Percentiles rank a stretch among this genome's conserved stretches.
Conservation (phyloP, 2,888 invertebrate species). For the Xylota sylvarum region DNA sequence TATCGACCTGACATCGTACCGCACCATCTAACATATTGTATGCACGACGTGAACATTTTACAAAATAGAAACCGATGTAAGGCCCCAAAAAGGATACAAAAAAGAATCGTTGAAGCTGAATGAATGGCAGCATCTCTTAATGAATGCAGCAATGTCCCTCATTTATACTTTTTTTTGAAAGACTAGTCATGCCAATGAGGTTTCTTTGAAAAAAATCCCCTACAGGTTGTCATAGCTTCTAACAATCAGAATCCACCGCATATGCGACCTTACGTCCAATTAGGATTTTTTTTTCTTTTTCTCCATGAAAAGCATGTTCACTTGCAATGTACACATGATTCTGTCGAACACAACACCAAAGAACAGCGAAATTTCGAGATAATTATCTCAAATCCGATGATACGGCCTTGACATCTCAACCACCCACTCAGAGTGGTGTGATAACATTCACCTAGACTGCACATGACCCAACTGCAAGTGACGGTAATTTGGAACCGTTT, state of each 20-base stretch:
- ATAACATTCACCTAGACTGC: conserved; percentile 1
- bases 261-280: not conserved
- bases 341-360: not conserved
- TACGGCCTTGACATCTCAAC: conserved; percentile 19
- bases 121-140: not conserved
- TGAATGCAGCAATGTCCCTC: conserved; percentile 11
- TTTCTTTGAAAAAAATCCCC: not conserved
- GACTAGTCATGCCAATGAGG: not conserved
- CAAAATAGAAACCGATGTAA: no score
- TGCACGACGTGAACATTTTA: no score
- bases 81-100: no score
- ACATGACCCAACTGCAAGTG: conserved; percentile 49
- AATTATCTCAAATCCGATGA: not conserved
- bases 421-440: not conserved
- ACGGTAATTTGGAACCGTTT: conserved; percentile 36
- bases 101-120: not conserved
- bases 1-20: no score
- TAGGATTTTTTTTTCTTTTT: no score
- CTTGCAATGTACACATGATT: not conserved
- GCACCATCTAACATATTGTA: no score
- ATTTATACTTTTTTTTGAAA: not conserved
- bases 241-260: not conserved
- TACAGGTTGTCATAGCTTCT: not conserved
- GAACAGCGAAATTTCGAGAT: not conserved
- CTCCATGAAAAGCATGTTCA: not conserved